Percentiles rank a stretch among this genome's conserved stretches.
phyloP scores from a whole-genome alignment of 2,113 vertebrate genomes.

The Syngnathus scovelli region DNA sequence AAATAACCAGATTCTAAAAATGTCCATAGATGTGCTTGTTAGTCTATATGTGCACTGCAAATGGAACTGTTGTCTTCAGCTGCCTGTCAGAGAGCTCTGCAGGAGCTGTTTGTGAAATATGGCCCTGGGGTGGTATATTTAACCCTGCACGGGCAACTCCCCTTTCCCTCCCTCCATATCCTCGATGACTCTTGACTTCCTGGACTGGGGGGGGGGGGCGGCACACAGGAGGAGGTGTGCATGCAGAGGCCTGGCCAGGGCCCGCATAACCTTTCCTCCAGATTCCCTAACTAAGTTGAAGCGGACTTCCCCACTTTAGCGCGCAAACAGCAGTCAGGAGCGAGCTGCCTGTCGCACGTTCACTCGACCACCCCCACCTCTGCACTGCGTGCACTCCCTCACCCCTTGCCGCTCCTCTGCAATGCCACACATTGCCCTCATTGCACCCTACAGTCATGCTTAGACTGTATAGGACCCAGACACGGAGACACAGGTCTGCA shows the following conservation, averaged over 20 bases:
- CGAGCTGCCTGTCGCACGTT: slow-evolving; percentile 47
- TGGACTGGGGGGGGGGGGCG: slow-evolving; percentile 42
- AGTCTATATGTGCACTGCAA: neutral
- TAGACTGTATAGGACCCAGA: slow-evolving; percentile 41
- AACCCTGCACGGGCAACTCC: slow-evolving; percentile 41
- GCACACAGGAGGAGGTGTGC: slow-evolving; percentile 49
- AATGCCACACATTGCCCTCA: slow-evolving; percentile 28
- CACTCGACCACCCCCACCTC: slow-evolving; percentile 4
- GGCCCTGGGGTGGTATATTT: slow-evolving; percentile 54
- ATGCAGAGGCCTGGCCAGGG: slow-evolving; percentile 51
- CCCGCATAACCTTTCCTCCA: slow-evolving; percentile 66
- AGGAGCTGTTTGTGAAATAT: slow-evolving; percentile 35
- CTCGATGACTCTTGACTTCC: slow-evolving; percentile 40
- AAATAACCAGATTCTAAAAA: too few relatives aligned
- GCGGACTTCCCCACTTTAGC: slow-evolving; percentile 57
- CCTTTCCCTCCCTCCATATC: slow-evolving; percentile 37
- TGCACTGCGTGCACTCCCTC: slow-evolving; percentile 27
- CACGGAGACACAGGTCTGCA: slow-evolving; percentile 11
- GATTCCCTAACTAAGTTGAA: slow-evolving; percentile 54
- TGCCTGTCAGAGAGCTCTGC: slow-evolving; percentile 29
- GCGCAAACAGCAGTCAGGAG: slow-evolving; percentile 53
- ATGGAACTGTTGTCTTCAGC: slow-evolving; percentile 6
- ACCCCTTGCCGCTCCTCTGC: slow-evolving; percentile 14
- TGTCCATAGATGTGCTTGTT: too few relatives aligned
- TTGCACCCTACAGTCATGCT: slow-evolving; percentile 51